Evolutionary conservation across 2,888 invertebrate species (phyloP).

Genomic region (Ectobius pallidus): DNA sequence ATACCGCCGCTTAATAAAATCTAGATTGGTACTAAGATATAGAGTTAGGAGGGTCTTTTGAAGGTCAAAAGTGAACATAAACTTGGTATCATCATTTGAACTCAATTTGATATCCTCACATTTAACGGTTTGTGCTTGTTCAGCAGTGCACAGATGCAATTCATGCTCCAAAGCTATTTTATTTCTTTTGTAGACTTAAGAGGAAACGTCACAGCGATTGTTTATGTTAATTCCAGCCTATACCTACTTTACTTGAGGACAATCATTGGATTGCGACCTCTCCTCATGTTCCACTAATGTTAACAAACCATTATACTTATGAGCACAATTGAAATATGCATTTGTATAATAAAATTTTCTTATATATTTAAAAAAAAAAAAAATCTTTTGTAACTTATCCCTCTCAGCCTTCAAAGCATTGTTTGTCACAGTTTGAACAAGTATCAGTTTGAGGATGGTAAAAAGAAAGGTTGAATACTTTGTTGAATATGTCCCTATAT

Average conservation of each 20-base stretch:
- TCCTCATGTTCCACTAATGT: too few species aligned
- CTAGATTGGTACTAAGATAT: background rate
- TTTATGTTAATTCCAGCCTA: too few species aligned
- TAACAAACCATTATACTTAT: too few species aligned
- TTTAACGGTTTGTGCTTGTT: background rate
- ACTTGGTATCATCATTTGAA: constrained; percentile 14
- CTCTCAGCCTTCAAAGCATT: background rate
- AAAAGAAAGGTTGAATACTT: background rate
- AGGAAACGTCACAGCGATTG: too few species aligned
- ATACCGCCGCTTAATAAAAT: background rate
- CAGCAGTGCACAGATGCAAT: constrained; percentile 5
- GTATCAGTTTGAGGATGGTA: constrained; percentile 11
- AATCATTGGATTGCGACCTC: too few species aligned
- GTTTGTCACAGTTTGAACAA: background rate
- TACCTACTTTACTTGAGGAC: too few species aligned
- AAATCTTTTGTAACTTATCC: background rate
- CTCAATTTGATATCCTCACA: background rate
- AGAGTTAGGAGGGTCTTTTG: background rate
- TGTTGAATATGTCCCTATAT: background rate
- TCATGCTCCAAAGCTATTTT: background rate
- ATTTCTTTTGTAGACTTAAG: too few species aligned
- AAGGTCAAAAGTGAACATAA: background rate
- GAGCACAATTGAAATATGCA: too few species aligned
- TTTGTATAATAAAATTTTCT: too few species aligned
- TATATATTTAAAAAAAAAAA: too few species aligned